phyloP scores from a whole-genome alignment of 1,140 invertebrate genomes.

The Ruditapes philippinarum region DNA sequence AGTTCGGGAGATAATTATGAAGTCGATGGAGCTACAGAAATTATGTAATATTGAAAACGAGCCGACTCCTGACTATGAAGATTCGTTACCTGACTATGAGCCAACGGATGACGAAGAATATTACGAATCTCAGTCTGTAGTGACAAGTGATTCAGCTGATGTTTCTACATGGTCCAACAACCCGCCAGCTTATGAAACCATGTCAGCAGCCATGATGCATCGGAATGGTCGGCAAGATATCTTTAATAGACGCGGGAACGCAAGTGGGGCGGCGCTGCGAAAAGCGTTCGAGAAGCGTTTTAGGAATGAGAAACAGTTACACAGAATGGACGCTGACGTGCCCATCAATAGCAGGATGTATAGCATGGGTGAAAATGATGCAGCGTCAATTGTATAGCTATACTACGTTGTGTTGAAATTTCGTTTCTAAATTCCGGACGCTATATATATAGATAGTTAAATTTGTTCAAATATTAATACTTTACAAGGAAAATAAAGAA shows the following conservation, averaged over 20 bases:
- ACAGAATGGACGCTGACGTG: neutral
- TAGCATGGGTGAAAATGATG: neutral
- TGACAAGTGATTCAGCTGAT: conserved; percentile 51
- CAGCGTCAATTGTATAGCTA: conserved; percentile 16
- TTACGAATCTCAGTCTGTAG: conserved; percentile 47
- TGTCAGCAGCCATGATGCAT: neutral
- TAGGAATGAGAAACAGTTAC: conserved; percentile 49
- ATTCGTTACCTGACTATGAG: conserved; percentile 75
- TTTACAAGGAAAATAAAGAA: too few species aligned
- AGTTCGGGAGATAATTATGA: conserved; percentile 76
- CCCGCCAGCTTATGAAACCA: conserved; percentile 67
- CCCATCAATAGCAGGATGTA: neutral
- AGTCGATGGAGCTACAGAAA: conserved; percentile 78
- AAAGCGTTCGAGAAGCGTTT: conserved; percentile 71
- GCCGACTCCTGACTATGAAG: conserved; percentile 78
- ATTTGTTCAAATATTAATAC: too few species aligned
- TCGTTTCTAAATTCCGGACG: too few species aligned
- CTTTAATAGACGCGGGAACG: conserved; percentile 61
- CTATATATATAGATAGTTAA: too few species aligned
- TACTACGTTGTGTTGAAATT: too few species aligned
- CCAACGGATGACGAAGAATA: conserved; percentile 66
- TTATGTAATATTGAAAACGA: conserved; percentile 80
- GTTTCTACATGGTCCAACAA: conserved; percentile 18
- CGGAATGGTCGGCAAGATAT: conserved; percentile 32
- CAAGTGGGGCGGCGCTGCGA: conserved; percentile 57